phyloP scores from a whole-genome alignment of 2,113 vertebrate genomes.

The Ursus arctos region DNA sequence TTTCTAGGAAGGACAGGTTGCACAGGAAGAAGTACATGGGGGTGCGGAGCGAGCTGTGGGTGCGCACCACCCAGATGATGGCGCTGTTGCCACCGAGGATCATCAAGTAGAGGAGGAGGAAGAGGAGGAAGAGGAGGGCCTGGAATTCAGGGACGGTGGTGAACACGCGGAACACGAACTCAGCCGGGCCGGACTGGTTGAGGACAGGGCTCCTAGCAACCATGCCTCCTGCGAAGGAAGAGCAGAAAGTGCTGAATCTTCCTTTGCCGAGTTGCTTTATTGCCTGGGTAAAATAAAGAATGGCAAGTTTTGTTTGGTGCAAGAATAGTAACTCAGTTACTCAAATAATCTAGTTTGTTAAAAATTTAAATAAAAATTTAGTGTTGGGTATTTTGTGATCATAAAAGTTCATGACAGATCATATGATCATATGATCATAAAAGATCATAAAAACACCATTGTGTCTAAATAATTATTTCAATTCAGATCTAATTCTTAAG shows the following conservation, averaged over 20 bases:
- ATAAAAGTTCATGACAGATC: neutral
- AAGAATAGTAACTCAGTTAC: neutral
- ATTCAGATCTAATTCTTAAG: neutral
- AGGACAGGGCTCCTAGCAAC: neutral
- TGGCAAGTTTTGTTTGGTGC: neutral
- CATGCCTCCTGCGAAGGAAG: neutral
- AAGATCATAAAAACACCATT: neutral
- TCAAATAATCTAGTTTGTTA: neutral
- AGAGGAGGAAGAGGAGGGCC: conserved; percentile 58
- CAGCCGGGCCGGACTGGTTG: conserved; percentile 48
- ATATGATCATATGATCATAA: too few species aligned
- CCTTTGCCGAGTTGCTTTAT: neutral
- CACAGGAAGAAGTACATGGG: conserved; percentile 76
- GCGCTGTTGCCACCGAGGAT: conserved; percentile 43
- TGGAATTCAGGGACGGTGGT: conserved; percentile 34
- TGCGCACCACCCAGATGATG: conserved; percentile 59
- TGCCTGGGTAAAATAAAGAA: neutral
- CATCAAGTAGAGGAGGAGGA: conserved; percentile 71
- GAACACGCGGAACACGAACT: conserved; percentile 67
- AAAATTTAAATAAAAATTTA: neutral
- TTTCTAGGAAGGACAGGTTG: conserved; percentile 38
- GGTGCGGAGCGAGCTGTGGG: neutral
- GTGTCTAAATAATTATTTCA: neutral
- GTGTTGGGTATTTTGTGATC: neutral
- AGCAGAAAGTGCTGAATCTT: neutral